A percentile compares a stretch with the other conserved stretches of the same genome.
Evolutionary conservation across 2,888 invertebrate genomes (phyloP).

Genomic region (Prosapia bicincta): DNA sequence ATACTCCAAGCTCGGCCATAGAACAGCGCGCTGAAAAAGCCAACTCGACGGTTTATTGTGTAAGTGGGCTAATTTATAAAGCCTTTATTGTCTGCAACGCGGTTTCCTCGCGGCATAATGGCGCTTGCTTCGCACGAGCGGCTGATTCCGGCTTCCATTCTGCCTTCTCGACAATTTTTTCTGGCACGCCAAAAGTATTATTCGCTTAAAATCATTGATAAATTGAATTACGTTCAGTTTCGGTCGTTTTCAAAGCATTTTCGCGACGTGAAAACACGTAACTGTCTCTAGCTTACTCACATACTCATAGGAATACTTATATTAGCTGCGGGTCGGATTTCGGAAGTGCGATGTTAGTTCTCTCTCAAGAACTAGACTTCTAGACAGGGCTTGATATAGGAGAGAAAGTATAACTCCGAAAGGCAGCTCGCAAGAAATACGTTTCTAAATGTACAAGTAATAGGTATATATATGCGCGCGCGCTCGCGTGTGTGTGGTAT

Average conservation of each 20-base stretch:
- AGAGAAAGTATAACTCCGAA: too few species aligned
- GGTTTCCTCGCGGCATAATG: neutral
- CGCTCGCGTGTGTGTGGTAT: too few species aligned
- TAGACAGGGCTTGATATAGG: too few species aligned
- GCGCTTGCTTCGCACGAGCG: neutral
- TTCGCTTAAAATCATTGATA: neutral
- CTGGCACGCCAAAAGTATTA: neutral
- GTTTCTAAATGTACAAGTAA: too few species aligned
- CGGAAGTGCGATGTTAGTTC: too few species aligned
- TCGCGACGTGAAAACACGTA: too few species aligned
- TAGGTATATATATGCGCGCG: too few species aligned
- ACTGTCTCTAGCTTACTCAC: too few species aligned
- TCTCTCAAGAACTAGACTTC: too few species aligned
- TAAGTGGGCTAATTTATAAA: neutral
- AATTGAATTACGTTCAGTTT: neutral
- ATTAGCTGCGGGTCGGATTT: too few species aligned
- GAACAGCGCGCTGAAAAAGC: neutral
- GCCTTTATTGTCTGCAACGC: neutral
- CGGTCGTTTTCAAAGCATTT: neutral
- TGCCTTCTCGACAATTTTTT: neutral
- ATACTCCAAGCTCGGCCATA: neutral
- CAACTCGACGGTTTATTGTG: neutral
- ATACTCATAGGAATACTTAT: too few species aligned
- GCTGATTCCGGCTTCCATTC: neutral
- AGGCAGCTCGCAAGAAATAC: too few species aligned